Percentiles rank a stretch among this genome's conserved stretches.
These are phyloP conservation scores for Phataginus tetradactyla DNA, from an alignment of 2,797 vertebrate species.

Conservation along the genomic window DNA sequence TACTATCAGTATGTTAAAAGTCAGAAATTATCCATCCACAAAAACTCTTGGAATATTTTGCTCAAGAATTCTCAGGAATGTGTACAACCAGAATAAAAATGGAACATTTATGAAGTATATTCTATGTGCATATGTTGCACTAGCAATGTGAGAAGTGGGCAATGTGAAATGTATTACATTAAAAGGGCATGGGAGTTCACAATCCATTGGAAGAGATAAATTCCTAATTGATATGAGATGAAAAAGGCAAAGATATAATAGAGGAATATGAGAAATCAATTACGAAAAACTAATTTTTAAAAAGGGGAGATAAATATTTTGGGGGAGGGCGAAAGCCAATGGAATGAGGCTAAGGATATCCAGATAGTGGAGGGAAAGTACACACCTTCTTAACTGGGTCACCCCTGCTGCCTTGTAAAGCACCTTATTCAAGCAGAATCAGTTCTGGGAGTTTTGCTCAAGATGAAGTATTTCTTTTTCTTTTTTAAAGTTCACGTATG, in stretches of 20 bases:
- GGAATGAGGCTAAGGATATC: background rate
- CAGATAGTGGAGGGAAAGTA: background rate
- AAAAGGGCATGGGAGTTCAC: background rate
- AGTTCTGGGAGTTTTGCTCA: background rate
- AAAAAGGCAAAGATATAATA: conserved; percentile 4
- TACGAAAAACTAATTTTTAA: conserved; percentile 28
- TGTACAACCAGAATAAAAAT: background rate
- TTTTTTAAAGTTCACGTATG: background rate
- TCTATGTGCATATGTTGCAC: background rate
- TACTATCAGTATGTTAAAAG: background rate
- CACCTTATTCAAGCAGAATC: background rate
- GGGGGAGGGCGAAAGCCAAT: background rate
- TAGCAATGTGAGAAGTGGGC: background rate
- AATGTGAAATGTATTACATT: background rate
- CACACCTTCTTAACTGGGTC: background rate
- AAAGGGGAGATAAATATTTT: background rate
- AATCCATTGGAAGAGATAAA: background rate
- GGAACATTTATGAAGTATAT: background rate
- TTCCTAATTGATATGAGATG: background rate
- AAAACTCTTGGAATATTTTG: conserved; percentile 17
- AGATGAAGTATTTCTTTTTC: background rate
- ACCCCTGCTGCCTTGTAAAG: background rate
- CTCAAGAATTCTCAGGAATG: conserved; percentile 38
- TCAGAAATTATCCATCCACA: background rate
- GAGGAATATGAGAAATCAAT: background rate